Evolutionary conservation across 2,888 invertebrate genomes (phyloP).

Genomic region (Drosophila histrio): DNA sequence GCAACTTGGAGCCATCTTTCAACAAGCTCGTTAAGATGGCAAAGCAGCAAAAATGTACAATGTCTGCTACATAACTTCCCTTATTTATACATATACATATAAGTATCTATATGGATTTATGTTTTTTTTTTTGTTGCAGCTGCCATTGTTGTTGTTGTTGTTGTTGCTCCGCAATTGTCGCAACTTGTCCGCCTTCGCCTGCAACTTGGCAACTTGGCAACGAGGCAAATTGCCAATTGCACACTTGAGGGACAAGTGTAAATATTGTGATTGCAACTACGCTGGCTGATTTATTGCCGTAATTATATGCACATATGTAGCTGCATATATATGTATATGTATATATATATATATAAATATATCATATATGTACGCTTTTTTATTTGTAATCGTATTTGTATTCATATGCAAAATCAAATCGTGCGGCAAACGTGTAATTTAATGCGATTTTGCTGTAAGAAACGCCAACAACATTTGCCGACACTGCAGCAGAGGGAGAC

Average conservation of each 20-base stretch:
- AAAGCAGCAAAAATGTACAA: slow-evolving; percentile 10
- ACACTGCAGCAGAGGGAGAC: neutral
- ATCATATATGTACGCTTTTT: neutral
- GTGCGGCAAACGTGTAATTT: slow-evolving; percentile 62
- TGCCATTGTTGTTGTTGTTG: neutral
- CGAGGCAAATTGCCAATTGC: slow-evolving; percentile 44
- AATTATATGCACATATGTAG: slow-evolving; percentile 68
- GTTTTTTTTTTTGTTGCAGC: neutral
- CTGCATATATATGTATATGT: no score
- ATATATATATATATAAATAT: slow-evolving; percentile 6
- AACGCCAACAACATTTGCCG: slow-evolving; percentile 46
- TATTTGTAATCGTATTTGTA: slow-evolving; percentile 17
- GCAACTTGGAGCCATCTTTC: slow-evolving; percentile 44
- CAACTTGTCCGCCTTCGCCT: slow-evolving; percentile 43
- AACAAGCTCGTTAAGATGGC: slow-evolving; percentile 63
- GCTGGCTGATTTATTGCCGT: slow-evolving; percentile 74
- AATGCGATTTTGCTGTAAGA: slow-evolving; percentile 65
- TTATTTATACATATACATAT: slow-evolving; percentile 11
- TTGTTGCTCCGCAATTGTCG: slow-evolving; percentile 30
- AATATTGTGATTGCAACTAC: slow-evolving; percentile 77
- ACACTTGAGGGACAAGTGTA: slow-evolving; percentile 58
- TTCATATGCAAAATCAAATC: slow-evolving; percentile 53
- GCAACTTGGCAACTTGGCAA: slow-evolving; percentile 19
- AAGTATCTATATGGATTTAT: slow-evolving; percentile 18
- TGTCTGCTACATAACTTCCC: slow-evolving; percentile 22